Evolutionary conservation across 2,113 vertebrate genomes (phyloP).

Genomic region (Pao palembangensis): DNA sequence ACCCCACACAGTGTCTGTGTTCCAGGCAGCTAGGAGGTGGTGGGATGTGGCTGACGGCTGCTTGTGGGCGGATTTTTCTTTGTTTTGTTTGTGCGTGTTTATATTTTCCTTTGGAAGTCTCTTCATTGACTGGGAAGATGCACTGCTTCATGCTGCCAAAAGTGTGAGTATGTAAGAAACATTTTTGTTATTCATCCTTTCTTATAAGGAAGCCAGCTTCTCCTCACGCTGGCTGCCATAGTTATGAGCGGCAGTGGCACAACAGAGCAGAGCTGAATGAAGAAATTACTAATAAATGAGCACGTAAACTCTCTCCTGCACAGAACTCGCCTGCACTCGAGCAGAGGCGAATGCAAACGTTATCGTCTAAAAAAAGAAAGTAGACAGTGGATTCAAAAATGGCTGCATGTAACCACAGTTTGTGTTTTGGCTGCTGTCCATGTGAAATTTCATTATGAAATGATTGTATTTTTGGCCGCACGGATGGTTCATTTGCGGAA

Average conservation of each 20-base stretch:
- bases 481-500: conserved; percentile 23
- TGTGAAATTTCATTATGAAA: conserved; percentile 43
- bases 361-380: conserved; percentile 46
- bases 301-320: conserved; percentile 36
- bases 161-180: conserved; percentile 54
- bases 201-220: conserved; percentile 50
- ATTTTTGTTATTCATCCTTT: conserved; percentile 18
- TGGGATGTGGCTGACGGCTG: conserved; percentile 61
- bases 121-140: conserved; percentile 67
- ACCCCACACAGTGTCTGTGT: conserved; percentile 69
- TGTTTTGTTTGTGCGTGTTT: neutral
- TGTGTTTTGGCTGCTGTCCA: conserved; percentile 41
- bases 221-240: conserved; percentile 66
- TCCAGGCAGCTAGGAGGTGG: conserved; percentile 68
- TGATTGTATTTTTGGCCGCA: conserved; percentile 42
- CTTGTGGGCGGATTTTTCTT: conserved; percentile 60
- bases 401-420: conserved; percentile 22
- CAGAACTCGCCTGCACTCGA: conserved; percentile 21
- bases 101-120: conserved; percentile 31
- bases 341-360: conserved; percentile 34
- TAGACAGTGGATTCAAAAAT: conserved; percentile 26
- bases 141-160: conserved; percentile 53
- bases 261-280: conserved; percentile 67
- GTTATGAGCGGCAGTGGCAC: conserved; percentile 65
- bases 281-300: conserved; percentile 59